Base-by-base conservation (phyloP, 2,113 vertebrate genomes). In the Symphodus melops region DNA sequence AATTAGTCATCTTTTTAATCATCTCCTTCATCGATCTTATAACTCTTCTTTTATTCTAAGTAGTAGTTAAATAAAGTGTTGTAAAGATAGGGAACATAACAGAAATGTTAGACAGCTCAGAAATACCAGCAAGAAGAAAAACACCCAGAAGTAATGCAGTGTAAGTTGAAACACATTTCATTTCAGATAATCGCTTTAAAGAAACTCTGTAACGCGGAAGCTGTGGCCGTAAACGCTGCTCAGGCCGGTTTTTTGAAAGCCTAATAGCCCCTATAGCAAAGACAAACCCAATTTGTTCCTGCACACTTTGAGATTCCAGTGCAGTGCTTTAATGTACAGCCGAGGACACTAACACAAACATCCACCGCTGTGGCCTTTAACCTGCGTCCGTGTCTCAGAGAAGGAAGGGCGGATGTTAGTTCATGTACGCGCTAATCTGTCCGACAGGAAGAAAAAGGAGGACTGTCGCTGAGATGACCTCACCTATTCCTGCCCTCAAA, bases 401-500 rank as follows among this genome's bases (percentile, higher is more conserved):
- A 60, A 44, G 16, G n/a, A 77, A 23, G 37, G 64, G 78, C 72
- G 77, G 70, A 79, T 75, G 82, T 86, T 74, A 80, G 76, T 77
- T 71, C 79, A 68, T 82, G 75, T 79, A 77, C 82, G 81, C 80
- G 84, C 20, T 71, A 82, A 67, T 49, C 21, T 70, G 60, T 52
- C 17, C 20, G 37, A 68, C 54, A 66, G 82, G 73, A 51, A 62
- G 46, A 79, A 81, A 61, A 23, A 28, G 52, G 36, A 0, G 28
- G 25, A 20, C 20, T 46, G 55, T 42, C 52, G 68, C 82, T 67
- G 28, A 64, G 81, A 83, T 91, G 91, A 93, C 83, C 91, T 91
- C 88, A 92, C 79, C 84, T 86, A 68, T 80, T 84, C 83, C 82
- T 87, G 82, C 4, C 81, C 82, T 61, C 60, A 52, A 73, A 88